These are phyloP conservation scores for Eumaeus atala DNA, from an alignment of 1,140 invertebrate genomes.

Conservation along the genomic window DNA sequence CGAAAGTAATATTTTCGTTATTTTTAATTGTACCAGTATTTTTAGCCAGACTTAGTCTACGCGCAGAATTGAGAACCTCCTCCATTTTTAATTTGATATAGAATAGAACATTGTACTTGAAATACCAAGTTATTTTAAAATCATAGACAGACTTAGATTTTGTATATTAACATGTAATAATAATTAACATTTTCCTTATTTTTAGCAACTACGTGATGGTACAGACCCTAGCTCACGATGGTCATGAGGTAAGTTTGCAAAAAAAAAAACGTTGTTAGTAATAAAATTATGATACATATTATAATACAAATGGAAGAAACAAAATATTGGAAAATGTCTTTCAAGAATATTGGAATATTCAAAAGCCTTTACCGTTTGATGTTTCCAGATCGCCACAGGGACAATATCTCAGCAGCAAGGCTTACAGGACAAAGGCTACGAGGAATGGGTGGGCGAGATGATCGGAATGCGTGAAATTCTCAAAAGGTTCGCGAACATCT, in stretches of 20 bases:
- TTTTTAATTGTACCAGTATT: too few relatives aligned
- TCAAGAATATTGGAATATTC: neutral
- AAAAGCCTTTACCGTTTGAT: neutral
- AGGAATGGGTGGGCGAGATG: constrained; percentile 95
- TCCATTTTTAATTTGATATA: too few relatives aligned
- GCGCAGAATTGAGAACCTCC: too few relatives aligned
- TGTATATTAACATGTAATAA: too few relatives aligned
- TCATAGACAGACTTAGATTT: too few relatives aligned
- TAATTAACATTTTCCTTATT: constrained; percentile 21
- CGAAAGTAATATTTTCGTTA: too few relatives aligned
- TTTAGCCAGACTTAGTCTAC: too few relatives aligned
- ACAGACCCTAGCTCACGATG: constrained; percentile 88
- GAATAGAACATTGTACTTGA: too few relatives aligned
- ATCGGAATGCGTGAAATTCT: constrained; percentile 94
- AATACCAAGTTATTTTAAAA: too few relatives aligned
- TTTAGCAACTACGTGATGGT: constrained; percentile 94
- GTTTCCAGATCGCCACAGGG: constrained; percentile 84
- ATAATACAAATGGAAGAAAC: too few relatives aligned
- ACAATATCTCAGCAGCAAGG: constrained; percentile 89
- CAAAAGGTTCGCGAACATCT: constrained; percentile 87
- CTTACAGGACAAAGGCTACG: constrained; percentile 89
- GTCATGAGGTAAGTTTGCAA: constrained; percentile 80
- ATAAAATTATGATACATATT: constrained; percentile 6
- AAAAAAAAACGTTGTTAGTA: constrained; percentile 7
- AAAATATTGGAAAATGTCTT: neutral